Conservation (phyloP, 1,140 invertebrate species). For the Saxidomus purpurata region DNA sequence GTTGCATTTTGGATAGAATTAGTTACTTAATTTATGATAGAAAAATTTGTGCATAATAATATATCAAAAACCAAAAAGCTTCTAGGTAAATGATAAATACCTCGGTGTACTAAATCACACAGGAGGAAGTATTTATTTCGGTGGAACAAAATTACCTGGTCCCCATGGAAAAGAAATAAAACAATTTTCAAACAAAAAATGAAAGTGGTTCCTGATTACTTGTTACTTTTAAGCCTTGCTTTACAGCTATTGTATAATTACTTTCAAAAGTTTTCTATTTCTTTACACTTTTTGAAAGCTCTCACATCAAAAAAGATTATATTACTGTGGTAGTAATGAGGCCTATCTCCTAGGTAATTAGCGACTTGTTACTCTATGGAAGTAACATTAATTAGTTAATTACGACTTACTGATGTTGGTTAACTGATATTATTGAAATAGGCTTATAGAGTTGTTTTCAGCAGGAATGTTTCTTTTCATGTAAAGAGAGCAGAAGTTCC, state of each 20-base stretch:
- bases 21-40: no score
- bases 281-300: background rate
- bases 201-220: no score
- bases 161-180: no score
- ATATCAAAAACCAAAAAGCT: no score
- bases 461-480: background rate
- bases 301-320: background rate
- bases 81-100: no score
- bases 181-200: no score
- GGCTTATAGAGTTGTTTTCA: background rate
- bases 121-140: no score
- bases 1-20: no score
- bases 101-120: no score
- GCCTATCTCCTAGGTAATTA: background rate
- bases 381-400: background rate
- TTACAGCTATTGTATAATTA: background rate
- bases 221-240: no score
- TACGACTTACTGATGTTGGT: background rate
- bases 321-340: background rate
- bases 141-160: no score
- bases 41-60: no score
- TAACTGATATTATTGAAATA: background rate
- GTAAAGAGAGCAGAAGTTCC: background rate
- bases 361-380: background rate
- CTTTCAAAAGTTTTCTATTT: background rate